Evolutionary conservation across 1,140 invertebrate species (phyloP).

Genomic region (Bradynema listronoti): DNA sequence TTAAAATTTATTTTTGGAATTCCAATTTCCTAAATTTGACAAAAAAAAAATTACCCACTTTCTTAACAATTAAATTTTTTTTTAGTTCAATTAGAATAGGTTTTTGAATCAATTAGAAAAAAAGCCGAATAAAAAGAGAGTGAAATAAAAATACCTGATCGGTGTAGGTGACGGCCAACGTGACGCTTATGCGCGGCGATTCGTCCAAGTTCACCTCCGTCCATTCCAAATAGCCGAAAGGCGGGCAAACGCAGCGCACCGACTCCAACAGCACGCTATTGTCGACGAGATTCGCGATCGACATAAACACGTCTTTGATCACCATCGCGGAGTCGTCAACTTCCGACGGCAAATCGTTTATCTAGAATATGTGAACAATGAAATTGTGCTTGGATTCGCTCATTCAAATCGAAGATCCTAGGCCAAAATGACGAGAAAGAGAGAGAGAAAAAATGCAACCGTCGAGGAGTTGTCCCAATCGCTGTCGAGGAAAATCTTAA

Average conservation of each 20-base stretch:
- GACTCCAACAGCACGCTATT: constrained; percentile 34
- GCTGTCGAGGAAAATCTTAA: constrained; percentile 42
- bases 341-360: constrained; percentile 22
- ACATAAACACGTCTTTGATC: constrained; percentile 40
- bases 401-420: constrained; percentile 1
- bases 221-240: constrained; percentile 37
- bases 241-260: constrained; percentile 40
- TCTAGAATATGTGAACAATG: constrained; percentile 13
- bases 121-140: not conserved
- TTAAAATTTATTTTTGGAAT: no score
- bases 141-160: constrained; percentile 23
- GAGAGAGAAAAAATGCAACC: not conserved
- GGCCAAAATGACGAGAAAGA: constrained; percentile 7
- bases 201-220: constrained; percentile 22
- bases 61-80: not conserved
- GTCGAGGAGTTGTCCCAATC: constrained; percentile 31
- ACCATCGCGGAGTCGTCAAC: constrained; percentile 37
- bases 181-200: constrained; percentile 29
- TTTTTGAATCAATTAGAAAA: not conserved
- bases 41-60: not conserved
- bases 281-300: constrained; percentile 24
- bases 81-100: not conserved
- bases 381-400: not conserved
- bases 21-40: no score
- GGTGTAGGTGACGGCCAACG: constrained; percentile 33